Evolutionary conservation across 1,140 invertebrate species (phyloP), one percentile per base, ranked within the genome.

Genomic region (Pollicipes pollicipes): DNA sequence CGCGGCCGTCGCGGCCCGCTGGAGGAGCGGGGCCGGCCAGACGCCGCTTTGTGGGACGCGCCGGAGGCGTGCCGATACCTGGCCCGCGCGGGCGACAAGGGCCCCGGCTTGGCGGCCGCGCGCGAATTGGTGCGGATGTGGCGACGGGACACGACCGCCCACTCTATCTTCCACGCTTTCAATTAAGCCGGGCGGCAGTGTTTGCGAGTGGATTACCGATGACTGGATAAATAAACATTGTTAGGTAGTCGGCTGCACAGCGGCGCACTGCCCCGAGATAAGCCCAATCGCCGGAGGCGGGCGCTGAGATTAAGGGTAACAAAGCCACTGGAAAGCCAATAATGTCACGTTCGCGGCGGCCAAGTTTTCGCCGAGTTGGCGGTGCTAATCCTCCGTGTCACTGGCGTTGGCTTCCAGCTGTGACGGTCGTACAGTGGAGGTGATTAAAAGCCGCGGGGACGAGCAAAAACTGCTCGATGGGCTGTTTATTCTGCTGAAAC

Each of bases 401-500:
- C 45, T 58, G 21, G 6, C 45, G 45, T 3, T 24, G 45, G 45
- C 45, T 6, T 58, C 45, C 45, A 58, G 45, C 45, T 58, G 45
- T 58, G 45, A 58, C 45, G 45, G 21, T 3, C 45, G 2, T 2
- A 10, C 21, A 21, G 10, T 17, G 2, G 13, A 58, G 45, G 45
- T 58, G 45, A 58, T 58, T 58, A 58, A 58, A 58, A 58, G 45
- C 45, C 45, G 45, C 45, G 45, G 45, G 13, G 45, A 58, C 45
- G 45, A 58, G 45, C 45, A 58, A 58, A 58, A 58, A 58, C 45
- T 58, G 45, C 45, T 58, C 45, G 17, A 58, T 58, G 45, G 13
- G 45, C 45, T 58, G 45, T 58, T 58, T 58, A 58, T 58, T 58
- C 45, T 58, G 45, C 45, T 58, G 45, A 58, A 58, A 58, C 45